Evolutionary conservation across 2,113 vertebrate genomes (phyloP).

Genomic region (Emydura subglobosa): DNA sequence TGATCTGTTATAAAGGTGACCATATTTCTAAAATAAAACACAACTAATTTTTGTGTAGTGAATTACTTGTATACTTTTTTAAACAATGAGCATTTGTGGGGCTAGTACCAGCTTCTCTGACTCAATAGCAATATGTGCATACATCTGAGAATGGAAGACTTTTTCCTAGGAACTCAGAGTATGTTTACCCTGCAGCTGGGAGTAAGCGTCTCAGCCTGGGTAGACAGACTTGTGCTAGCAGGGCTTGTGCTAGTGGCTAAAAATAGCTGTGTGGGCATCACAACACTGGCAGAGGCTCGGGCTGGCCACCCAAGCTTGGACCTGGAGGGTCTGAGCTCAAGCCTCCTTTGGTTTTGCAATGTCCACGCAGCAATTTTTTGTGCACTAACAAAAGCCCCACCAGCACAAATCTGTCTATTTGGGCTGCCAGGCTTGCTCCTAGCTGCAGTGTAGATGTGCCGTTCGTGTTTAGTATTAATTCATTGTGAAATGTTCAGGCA

Average conservation of each 20-base stretch:
- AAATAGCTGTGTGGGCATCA: neutral
- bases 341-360: neutral
- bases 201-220: neutral
- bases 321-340: neutral
- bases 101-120: neutral
- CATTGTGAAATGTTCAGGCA: conserved; percentile 6
- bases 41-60: neutral
- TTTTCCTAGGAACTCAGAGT: conserved; percentile 4
- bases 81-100: neutral
- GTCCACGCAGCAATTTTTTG: neutral
- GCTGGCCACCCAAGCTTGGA: neutral
- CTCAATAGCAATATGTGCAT: neutral
- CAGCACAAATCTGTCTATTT: neutral
- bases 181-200: neutral
- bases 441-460: neutral
- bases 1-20: neutral
- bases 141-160: conserved; percentile 30
- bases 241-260: neutral
- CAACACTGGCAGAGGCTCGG: neutral
- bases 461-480: neutral
- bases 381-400: neutral
- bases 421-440: neutral
- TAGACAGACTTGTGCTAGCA: neutral
- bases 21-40: neutral
- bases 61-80: neutral